Percentiles rank a stretch among this genome's conserved stretches.
These are phyloP conservation scores for Aricia agestis DNA, from an alignment of 1,140 invertebrate species.

Conservation along the genomic window DNA sequence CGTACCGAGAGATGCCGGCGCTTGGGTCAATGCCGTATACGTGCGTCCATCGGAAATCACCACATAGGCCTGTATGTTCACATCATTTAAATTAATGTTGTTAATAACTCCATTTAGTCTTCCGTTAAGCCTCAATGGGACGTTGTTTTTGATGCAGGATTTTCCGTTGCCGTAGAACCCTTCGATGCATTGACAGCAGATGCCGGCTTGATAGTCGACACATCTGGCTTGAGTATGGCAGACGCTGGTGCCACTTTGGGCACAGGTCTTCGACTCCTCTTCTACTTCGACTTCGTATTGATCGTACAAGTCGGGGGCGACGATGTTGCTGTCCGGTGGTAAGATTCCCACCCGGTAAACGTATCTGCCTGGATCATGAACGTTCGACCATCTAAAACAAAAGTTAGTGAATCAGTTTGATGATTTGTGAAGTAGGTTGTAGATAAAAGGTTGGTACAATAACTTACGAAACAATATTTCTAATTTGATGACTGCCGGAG, in stretches of 20 bases:
- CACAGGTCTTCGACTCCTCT: slow-evolving; percentile 74
- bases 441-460: no score
- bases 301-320: slow-evolving; percentile 80
- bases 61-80: slow-evolving; percentile 95
- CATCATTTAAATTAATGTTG: slow-evolving; percentile 81
- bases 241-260: slow-evolving; percentile 77
- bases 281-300: slow-evolving; percentile 59
- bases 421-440: no score
- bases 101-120: slow-evolving; percentile 90
- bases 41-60: slow-evolving; percentile 91
- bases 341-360: slow-evolving; percentile 87
- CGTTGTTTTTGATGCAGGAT: slow-evolving; percentile 88
- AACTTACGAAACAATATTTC: slow-evolving; percentile 69
- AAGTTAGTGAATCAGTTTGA: slow-evolving; percentile 3
- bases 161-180: slow-evolving; percentile 94
- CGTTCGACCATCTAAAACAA: slow-evolving; percentile 87
- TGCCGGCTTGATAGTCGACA: slow-evolving; percentile 87
- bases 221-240: slow-evolving; percentile 91
- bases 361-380: slow-evolving; percentile 88
- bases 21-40: slow-evolving; percentile 92
- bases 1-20: slow-evolving; percentile 83
- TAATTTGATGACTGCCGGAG: slow-evolving; percentile 91
- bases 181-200: slow-evolving; percentile 90
- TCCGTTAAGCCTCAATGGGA: slow-evolving; percentile 90
- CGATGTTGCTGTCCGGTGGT: slow-evolving; percentile 78